phyloP scores from a whole-genome alignment of 2,888 invertebrate species.

The Drosophila sordidula region DNA sequence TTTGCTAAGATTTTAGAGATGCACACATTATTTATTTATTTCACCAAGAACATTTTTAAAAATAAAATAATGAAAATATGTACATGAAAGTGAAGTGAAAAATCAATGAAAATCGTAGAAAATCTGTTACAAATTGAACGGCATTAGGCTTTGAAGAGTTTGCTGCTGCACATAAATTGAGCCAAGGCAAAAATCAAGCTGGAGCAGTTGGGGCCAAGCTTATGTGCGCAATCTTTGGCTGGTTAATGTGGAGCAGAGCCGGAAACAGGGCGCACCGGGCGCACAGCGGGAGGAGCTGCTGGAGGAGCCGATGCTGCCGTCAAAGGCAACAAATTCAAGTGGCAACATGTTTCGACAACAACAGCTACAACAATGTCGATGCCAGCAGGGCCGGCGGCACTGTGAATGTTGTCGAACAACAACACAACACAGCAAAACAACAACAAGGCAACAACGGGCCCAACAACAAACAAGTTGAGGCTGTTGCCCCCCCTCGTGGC shows the following conservation, averaged over 20 bases:
- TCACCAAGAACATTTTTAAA: not conserved
- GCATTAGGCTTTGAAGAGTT: not conserved
- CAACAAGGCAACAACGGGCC: conserved; percentile 14
- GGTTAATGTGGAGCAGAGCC: conserved; percentile 7
- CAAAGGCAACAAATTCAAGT: conserved; percentile 70
- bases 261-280: conserved; percentile 52
- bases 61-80: not conserved
- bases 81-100: not conserved
- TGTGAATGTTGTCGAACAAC: conserved; percentile 61
- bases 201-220: conserved; percentile 17
- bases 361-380: conserved; percentile 29
- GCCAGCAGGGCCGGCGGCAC: conserved; percentile 41
- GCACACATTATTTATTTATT: not conserved
- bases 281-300: conserved; percentile 54
- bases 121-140: conserved; percentile 16
- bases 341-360: conserved; percentile 67
- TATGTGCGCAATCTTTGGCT: conserved; percentile 27
- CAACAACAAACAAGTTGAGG: conserved; percentile 41
- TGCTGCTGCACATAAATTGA: conserved; percentile 8
- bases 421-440: conserved; percentile 16
- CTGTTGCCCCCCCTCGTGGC: not conserved
- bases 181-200: conserved; percentile 20
- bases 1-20: not conserved
- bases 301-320: conserved; percentile 29
- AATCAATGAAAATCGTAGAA: not conserved